Percentiles rank a stretch among this genome's conserved stretches.
phyloP scores from a whole-genome alignment of 2,797 vertebrate species.

The Syngnathus rostellatus region DNA sequence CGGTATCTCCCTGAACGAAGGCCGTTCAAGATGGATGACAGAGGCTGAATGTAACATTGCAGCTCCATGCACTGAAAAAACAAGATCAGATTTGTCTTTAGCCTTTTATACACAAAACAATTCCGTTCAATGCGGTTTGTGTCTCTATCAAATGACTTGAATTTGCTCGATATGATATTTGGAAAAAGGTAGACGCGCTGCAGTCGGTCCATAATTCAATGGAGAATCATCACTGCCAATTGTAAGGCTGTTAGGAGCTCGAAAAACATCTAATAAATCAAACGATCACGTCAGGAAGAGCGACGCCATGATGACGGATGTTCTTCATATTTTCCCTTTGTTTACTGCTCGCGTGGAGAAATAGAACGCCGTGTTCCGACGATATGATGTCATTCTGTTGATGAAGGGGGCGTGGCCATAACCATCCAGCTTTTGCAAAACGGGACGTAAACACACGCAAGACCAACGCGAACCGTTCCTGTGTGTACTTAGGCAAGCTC shows the following conservation, averaged over 20 bases:
- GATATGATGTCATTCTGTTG: neutral
- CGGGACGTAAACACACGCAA: neutral
- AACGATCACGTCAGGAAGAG: neutral
- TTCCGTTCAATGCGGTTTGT: neutral
- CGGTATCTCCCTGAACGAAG: constrained; percentile 74
- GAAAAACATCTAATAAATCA: neutral
- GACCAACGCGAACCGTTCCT: neutral
- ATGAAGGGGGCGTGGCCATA: neutral
- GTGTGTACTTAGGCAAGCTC: too few relatives aligned
- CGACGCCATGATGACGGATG: neutral
- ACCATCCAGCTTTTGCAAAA: neutral
- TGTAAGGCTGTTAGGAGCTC: neutral
- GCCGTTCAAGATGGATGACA: constrained; percentile 73
- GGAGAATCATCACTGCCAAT: neutral
- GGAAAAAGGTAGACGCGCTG: neutral
- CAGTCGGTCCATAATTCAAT: neutral
- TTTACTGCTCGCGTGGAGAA: neutral
- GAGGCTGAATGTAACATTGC: constrained; percentile 74
- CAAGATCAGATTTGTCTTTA: constrained; percentile 16
- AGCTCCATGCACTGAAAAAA: constrained; percentile 68
- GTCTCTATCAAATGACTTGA: neutral
- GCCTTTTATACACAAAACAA: neutral
- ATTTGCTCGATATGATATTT: neutral
- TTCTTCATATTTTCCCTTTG: neutral
- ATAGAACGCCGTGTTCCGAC: too few relatives aligned